Evolutionary conservation across 2,113 vertebrate species (phyloP).

Genomic region (Puffinus mauretanicus): DNA sequence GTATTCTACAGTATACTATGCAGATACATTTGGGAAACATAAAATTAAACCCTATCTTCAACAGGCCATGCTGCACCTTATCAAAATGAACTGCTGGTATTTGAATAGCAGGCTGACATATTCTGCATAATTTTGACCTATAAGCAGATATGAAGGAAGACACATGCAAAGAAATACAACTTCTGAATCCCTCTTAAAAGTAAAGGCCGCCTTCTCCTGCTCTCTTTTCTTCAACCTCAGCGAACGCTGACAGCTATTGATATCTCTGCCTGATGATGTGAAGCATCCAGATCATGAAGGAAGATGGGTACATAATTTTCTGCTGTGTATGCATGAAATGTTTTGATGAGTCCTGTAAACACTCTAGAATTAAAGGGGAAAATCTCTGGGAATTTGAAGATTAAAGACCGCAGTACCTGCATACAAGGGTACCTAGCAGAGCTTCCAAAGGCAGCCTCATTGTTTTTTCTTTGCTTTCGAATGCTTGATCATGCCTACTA

Average conservation of each 20-base stretch:
- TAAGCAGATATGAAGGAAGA: neutral
- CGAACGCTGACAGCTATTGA: neutral
- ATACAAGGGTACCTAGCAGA: neutral
- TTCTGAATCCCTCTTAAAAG: neutral
- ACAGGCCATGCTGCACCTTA: neutral
- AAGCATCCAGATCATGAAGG: neutral
- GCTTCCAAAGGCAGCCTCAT: neutral
- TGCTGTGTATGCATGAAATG: neutral
- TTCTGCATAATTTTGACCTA: neutral
- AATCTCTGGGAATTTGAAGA: neutral
- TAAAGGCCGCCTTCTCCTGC: neutral
- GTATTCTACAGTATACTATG: neutral
- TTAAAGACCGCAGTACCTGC: neutral
- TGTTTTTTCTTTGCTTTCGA: neutral
- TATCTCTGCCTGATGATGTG: neutral
- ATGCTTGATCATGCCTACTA: neutral
- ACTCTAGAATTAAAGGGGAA: neutral
- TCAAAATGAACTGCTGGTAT: neutral
- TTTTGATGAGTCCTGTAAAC: neutral
- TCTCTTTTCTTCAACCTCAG: neutral
- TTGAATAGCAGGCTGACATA: neutral
- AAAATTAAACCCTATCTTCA: neutral
- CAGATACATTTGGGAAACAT: neutral
- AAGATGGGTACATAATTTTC: neutral
- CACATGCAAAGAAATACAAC: neutral